A percentile compares a stretch with the other conserved stretches of the same genome.
phyloP scores from a whole-genome alignment of 1,140 invertebrate genomes.

The Listronotus oregonensis region DNA sequence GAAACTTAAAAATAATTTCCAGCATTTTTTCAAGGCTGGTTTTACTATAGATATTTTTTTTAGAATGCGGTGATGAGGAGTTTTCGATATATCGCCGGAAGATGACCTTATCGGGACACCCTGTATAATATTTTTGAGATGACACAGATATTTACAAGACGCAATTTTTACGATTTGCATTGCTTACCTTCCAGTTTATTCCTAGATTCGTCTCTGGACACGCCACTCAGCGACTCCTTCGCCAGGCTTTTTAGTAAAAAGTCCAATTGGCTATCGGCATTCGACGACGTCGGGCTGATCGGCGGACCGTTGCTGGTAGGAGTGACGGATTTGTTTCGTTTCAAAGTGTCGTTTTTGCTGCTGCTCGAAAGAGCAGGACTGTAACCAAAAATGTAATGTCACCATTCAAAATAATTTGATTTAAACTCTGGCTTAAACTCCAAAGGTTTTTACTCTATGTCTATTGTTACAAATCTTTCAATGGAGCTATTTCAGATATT shows the following conservation, averaged over 20 bases:
- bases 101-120: too few relatives aligned
- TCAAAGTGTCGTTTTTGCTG: conserved; percentile 47
- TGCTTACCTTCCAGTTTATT: too few relatives aligned
- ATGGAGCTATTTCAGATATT: too few relatives aligned
- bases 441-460: neutral
- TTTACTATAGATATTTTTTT: too few relatives aligned
- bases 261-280: conserved; percentile 64
- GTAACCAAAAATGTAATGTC: conserved; percentile 26
- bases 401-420: conserved; percentile 8
- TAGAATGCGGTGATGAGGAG: too few relatives aligned
- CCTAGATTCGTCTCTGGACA: conserved; percentile 48
- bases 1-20: too few relatives aligned
- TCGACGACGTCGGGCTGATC: conserved; percentile 48
- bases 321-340: conserved; percentile 40
- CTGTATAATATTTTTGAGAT: too few relatives aligned
- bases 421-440: neutral
- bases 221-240: conserved; percentile 59
- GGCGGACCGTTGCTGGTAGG: conserved; percentile 36
- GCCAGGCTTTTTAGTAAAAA: conserved; percentile 66
- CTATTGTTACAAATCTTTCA: too few relatives aligned
- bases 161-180: too few relatives aligned
- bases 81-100: too few relatives aligned
- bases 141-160: too few relatives aligned
- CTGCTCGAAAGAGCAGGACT: conserved; percentile 46
- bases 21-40: too few relatives aligned